Percentiles rank a stretch among this genome's conserved stretches.
These are phyloP conservation scores for Didymodactylos carnosus DNA, from an alignment of 2,888 invertebrate genomes.

Conservation along the genomic window DNA sequence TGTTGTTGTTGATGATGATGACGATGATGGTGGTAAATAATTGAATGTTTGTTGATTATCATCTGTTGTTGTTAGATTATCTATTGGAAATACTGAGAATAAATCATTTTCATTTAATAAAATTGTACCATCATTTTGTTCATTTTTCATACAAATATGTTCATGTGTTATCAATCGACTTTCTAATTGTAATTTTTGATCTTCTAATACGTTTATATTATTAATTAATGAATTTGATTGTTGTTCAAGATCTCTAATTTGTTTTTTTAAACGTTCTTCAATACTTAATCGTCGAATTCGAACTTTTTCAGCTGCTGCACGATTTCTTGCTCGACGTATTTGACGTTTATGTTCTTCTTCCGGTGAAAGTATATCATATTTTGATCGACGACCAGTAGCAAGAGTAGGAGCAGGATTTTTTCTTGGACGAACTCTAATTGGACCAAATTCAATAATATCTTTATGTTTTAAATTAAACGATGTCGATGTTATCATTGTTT, in stretches of 20 bases:
- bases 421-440: slow-evolving; percentile 10
- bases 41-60: too few species aligned
- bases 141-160: too few species aligned
- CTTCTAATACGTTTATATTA: neutral
- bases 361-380: neutral
- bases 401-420: slow-evolving; percentile 10
- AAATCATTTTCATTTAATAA: too few species aligned
- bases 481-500: too few species aligned
- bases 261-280: neutral
- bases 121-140: too few species aligned
- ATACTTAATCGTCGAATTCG: neutral
- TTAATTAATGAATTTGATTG: neutral
- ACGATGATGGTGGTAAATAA: too few species aligned
- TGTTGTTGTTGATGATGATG: too few species aligned
- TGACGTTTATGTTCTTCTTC: slow-evolving; percentile 10
- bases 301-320: slow-evolving; percentile 13
- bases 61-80: too few species aligned
- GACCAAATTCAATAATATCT: slow-evolving; percentile 1
- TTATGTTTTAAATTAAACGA: too few species aligned
- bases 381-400: slow-evolving; percentile 10
- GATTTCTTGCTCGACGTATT: slow-evolving; percentile 6
- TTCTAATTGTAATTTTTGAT: neutral
- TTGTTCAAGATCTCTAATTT: neutral
- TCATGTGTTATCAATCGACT: neutral
- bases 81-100: too few species aligned